Conservation (phyloP, 1,140 invertebrate species). For the Sweltsa coloradensis region DNA sequence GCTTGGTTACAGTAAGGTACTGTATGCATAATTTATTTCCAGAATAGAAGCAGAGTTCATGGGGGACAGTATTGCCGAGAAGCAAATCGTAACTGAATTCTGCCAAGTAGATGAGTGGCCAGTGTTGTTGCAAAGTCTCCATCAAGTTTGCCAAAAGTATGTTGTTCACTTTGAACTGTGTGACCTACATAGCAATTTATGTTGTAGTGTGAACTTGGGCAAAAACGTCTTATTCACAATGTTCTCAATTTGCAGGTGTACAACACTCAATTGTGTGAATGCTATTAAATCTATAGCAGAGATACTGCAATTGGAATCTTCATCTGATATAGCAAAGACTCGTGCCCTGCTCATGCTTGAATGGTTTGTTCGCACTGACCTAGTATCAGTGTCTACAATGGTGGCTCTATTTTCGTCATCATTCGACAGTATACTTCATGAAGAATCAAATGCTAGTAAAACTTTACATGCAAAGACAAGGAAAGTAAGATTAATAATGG, state of each 20-base stretch:
- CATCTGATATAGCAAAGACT: neutral
- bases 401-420: neutral
- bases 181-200: neutral
- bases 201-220: neutral
- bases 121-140: neutral
- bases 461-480: conserved; percentile 5
- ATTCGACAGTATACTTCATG: neutral
- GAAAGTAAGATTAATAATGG: conserved; percentile 12
- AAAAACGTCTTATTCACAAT: neutral
- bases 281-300: neutral
- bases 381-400: neutral
- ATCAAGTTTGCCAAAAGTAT: conserved; percentile 9
- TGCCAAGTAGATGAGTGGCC: conserved; percentile 4
- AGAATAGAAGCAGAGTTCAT: neutral
- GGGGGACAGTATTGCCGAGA: too few relatives aligned
- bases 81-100: conserved; percentile 4
- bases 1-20: neutral
- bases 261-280: neutral
- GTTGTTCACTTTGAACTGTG: neutral
- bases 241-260: neutral
- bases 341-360: conserved; percentile 10
- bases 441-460: neutral
- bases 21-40: neutral
- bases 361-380: conserved; percentile 11
- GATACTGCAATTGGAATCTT: neutral